Conservation (phyloP, 1,140 invertebrate genomes). For the Mycetomoellerius zeteki region DNA sequence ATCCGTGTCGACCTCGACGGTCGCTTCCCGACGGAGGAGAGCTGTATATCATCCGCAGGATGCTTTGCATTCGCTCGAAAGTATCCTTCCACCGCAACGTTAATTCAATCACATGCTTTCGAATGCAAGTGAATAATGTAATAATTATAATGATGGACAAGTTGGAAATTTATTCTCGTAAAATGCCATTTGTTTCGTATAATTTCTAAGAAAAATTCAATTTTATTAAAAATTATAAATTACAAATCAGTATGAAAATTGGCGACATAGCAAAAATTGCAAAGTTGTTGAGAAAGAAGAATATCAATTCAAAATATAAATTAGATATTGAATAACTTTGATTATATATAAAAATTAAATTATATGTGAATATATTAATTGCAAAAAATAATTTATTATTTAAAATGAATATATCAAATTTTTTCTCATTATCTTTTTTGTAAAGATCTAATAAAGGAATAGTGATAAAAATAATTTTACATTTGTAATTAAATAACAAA, state of each 20-base stretch:
- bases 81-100: slow-evolving; percentile 3
- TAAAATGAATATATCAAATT: not conserved
- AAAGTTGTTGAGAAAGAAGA: not conserved
- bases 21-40: slow-evolving; percentile 23
- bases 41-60: slow-evolving; percentile 36
- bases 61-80: not conserved
- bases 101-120: slow-evolving; percentile 13
- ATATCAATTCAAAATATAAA: not conserved
- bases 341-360: not conserved
- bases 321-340: not conserved
- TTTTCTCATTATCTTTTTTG: not conserved
- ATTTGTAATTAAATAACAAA: not conserved
- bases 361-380: not conserved
- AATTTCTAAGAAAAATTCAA: not conserved
- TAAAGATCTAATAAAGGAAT: not conserved
- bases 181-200: not conserved
- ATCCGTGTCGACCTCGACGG: slow-evolving; percentile 53
- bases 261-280: not conserved
- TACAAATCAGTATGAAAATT: not conserved
- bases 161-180: not conserved
- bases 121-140: slow-evolving; percentile 27
- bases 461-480: not conserved
- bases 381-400: not conserved
- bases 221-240: not conserved
- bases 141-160: not conserved